These are phyloP conservation scores for Drosophila fulvimacula DNA, from an alignment of 2,888 invertebrate genomes.

Conservation along the genomic window DNA sequence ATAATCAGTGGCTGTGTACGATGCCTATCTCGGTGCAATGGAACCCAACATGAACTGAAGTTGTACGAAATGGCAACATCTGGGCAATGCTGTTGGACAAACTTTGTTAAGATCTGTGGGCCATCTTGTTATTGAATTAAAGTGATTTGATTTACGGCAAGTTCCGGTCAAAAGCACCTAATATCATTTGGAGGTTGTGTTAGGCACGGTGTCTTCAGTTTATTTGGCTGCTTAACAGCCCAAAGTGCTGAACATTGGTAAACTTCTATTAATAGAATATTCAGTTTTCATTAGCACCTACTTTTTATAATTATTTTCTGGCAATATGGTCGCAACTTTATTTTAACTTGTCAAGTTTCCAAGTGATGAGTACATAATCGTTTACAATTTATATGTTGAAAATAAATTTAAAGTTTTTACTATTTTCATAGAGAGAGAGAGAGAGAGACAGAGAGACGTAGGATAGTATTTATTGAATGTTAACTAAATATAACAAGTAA, in stretches of 20 bases:
- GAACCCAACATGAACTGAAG: slow-evolving; percentile 24
- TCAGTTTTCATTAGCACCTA: no score
- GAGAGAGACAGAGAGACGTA: no score
- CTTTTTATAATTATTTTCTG: no score
- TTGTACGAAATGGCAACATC: slow-evolving; percentile 70
- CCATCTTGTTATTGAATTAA: slow-evolving; percentile 77
- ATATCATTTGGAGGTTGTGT: slow-evolving; percentile 39
- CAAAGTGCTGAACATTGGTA: background rate
- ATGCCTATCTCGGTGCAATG: background rate
- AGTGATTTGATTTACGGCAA: slow-evolving; percentile 76
- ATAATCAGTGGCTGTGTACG: slow-evolving; percentile 65
- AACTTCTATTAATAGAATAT: no score
- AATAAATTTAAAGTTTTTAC: no score
- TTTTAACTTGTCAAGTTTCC: no score
- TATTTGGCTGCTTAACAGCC: slow-evolving; percentile 15
- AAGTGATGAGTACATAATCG: no score
- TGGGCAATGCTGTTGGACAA: slow-evolving; percentile 45
- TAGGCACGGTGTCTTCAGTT: background rate
- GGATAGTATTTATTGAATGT: no score
- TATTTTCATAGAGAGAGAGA: no score
- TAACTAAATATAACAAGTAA: no score
- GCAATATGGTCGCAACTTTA: no score
- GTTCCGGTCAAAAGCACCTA: slow-evolving; percentile 70
- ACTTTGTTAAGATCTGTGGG: slow-evolving; percentile 20
- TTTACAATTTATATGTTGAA: no score